These are phyloP conservation scores for Eospalax fontanierii DNA, from an alignment of 2,797 vertebrate genomes.

Conservation along the genomic window DNA sequence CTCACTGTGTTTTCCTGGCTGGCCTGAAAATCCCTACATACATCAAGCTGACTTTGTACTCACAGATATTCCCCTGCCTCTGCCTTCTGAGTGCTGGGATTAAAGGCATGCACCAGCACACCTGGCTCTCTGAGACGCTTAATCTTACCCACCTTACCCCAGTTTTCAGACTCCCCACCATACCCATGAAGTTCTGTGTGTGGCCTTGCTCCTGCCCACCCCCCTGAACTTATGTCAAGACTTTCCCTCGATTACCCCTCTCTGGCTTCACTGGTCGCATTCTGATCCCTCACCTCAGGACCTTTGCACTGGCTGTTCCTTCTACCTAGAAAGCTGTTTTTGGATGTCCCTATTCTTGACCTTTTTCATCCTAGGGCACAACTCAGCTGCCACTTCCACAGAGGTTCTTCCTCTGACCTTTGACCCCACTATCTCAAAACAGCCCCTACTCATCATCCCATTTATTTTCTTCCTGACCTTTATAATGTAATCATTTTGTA, in stretches of 20 bases:
- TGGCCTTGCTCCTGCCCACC: background rate
- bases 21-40: no score
- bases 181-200: background rate
- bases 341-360: background rate
- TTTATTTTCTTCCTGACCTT: background rate
- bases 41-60: no score
- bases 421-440: background rate
- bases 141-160: background rate
- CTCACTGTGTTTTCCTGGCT: no score
- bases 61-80: no score
- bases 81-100: no score
- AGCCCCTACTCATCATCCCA: background rate
- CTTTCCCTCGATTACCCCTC: background rate
- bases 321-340: constrained; percentile 44
- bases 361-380: background rate
- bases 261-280: background rate
- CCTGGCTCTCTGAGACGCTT: constrained; percentile 17
- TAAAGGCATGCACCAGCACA: no score
- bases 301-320: constrained; percentile 11
- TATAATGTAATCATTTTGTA: background rate
- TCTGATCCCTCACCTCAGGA: constrained; percentile 17
- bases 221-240: background rate
- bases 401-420: background rate
- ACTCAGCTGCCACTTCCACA: background rate
- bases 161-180: background rate